These are phyloP conservation scores for Toxotes lorentzi DNA, from an alignment of 2,797 vertebrate genomes.

Conservation along the genomic window DNA sequence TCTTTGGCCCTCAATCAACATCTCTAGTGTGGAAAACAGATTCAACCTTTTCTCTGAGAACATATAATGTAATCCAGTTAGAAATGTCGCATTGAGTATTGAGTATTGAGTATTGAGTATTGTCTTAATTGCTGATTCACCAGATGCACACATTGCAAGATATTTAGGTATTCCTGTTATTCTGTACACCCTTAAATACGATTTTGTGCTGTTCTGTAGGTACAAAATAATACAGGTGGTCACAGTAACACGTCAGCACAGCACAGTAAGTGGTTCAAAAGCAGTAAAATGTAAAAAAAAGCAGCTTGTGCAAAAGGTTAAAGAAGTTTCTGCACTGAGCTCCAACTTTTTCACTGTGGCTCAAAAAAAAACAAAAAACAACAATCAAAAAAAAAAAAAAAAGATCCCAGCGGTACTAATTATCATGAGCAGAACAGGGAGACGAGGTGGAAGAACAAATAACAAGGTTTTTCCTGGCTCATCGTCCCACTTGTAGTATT, in stretches of 20 bases:
- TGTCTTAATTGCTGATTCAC: not conserved
- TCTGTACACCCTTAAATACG: not conserved
- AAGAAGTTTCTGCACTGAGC: constrained; percentile 39
- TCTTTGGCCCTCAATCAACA: not conserved
- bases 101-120: too few relatives aligned
- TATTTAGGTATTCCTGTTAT: not conserved
- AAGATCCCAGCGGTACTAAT: constrained; percentile 47
- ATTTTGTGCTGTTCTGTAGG: constrained; percentile 7
- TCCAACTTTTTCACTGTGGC: constrained; percentile 35
- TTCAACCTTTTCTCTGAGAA: not conserved
- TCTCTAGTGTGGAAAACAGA: constrained; percentile 5
- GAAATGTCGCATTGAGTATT: not conserved
- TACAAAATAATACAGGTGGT: constrained; percentile 31
- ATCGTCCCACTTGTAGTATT: constrained; percentile 56
- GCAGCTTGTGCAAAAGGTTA: constrained; percentile 53
- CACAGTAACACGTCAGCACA: constrained; percentile 31
- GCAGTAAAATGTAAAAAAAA: constrained; percentile 63
- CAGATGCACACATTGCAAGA: not conserved
- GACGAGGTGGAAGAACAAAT: constrained; percentile 52
- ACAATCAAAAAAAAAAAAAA: constrained; percentile 38
- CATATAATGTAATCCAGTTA: not conserved
- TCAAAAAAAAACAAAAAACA: constrained; percentile 14
- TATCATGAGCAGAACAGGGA: constrained; percentile 54
- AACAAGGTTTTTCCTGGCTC: constrained; percentile 51
- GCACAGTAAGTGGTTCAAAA: constrained; percentile 40